Conservation (phyloP, 2,113 vertebrate genomes). For the Suricata suricatta region DNA sequence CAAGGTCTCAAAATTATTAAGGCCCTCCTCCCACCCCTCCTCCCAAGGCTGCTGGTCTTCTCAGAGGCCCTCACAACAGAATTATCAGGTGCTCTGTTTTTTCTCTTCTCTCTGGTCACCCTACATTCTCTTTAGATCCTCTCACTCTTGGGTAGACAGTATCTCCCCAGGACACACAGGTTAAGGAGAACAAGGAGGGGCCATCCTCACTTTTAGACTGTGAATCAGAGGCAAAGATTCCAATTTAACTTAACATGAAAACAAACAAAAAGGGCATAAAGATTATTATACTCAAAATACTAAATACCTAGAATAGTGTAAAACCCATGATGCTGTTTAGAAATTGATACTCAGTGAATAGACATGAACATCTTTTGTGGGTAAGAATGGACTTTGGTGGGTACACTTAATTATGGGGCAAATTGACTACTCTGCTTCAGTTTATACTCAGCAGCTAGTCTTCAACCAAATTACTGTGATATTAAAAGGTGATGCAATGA, state of each 20-base stretch:
- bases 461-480: constrained; percentile 9
- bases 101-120: neutral
- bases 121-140: neutral
- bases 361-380: neutral
- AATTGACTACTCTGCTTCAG: constrained; percentile 19
- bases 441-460: constrained; percentile 17
- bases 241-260: constrained; percentile 42
- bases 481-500: constrained; percentile 14
- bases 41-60: neutral
- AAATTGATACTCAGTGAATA: constrained; percentile 10
- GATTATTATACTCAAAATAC: constrained; percentile 10
- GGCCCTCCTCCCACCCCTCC: neutral
- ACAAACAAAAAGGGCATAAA: neutral
- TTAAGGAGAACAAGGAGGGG: neutral
- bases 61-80: neutral
- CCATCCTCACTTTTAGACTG: neutral
- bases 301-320: neutral
- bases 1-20: neutral
- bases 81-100: neutral
- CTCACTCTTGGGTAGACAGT: neutral
- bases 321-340: neutral
- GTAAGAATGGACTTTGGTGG: neutral
- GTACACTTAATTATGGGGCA: neutral
- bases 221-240: constrained; percentile 26
- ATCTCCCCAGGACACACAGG: neutral